Base-by-base conservation (phyloP, 2,888 invertebrate genomes). In the Amblyteles armatorius region DNA sequence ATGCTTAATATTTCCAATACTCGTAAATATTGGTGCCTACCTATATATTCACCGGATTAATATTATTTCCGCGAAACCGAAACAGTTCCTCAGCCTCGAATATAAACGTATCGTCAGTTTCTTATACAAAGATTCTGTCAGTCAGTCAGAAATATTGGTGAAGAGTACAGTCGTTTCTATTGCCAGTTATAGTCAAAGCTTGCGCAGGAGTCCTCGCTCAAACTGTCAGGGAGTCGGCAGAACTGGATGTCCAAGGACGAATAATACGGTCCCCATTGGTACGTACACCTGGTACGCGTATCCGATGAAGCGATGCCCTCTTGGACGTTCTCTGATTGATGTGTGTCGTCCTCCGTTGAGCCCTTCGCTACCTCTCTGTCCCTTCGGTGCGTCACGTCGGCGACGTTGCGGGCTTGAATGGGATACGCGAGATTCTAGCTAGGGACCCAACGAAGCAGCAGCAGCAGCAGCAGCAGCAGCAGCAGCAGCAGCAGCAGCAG, bases 321-420 rank as follows among this genome's bases (percentile, higher is more conserved):
- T 65, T 36, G 67, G 67, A 65, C 67, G 71, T 84, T 79, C 84
- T 74, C 90, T 92, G 93, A 93, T 93, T 90, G 92, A 93, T 93
- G 93, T 88, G 87, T 90, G 90, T 92, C 92, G 91, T 90, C 89
- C 80, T 83, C 81, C 78, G 72, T 84, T 63, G 76, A 84, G 71
- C 69, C 60, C 50, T 63, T 67, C 60, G 26, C 79, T 79, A 11
- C 57, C 55, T 29, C 63, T 55, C 65, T 19, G 40, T 26, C 65
- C 57, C 67, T 71, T 85, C 63, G 69, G 68, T 50, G 83, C 44
- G 73, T 79, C 85, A 78, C 79, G 79, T 83, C 79, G 74, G 78
- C 82, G 57, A 82, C 72, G 82, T 77, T 68, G 72, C 71, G 85
- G 82, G 86, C 87, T 87, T 87, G 88, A 88, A 89, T 88, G 88